A percentile compares a stretch with the other conserved stretches of the same genome.
Conservation (phyloP, 2,113 vertebrate genomes). For the Opisthocomus hoazin region DNA sequence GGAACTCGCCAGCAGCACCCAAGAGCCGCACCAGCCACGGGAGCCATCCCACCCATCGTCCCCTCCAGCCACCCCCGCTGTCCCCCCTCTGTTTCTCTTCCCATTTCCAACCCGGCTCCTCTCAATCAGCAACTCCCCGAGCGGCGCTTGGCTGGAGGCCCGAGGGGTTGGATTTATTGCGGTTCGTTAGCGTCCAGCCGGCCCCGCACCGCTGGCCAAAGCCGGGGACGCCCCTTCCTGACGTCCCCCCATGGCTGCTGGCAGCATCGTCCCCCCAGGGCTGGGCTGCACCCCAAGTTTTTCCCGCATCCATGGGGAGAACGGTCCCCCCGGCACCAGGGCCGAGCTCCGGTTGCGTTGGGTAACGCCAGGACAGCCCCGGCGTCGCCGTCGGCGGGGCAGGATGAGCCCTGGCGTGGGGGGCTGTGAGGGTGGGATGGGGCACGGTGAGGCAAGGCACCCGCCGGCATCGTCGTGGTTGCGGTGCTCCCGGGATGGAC, state of each 20-base stretch:
- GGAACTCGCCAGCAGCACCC: not conserved
- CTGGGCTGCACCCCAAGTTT: not conserved
- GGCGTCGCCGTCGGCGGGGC: rapidly evolving
- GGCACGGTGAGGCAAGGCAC: not conserved
- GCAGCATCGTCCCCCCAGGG: not conserved
- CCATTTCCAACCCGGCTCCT: not conserved
- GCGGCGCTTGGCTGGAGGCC: not conserved
- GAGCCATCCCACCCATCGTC: rapidly evolving
- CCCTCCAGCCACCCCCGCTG: not conserved
- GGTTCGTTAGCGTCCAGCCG: not conserved
- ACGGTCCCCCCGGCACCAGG: not conserved
- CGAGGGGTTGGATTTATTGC: constrained; percentile 11
- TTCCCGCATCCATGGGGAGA: not conserved
- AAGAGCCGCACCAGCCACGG: rapidly evolving
- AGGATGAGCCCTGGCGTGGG: not conserved
- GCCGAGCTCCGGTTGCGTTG: not conserved
- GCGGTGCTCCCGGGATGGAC: not conserved
- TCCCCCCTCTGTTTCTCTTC: rapidly evolving
- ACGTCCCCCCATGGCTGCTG: rapidly evolving
- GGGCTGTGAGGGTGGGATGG: not conserved
- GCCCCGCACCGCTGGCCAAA: not conserved
- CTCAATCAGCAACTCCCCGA: not conserved
- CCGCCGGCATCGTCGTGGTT: rapidly evolving
- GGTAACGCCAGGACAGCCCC: rapidly evolving
- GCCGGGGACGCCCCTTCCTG: not conserved